phyloP scores from a whole-genome alignment of 2,888 invertebrate genomes.

The Agrotis ipsilon region DNA sequence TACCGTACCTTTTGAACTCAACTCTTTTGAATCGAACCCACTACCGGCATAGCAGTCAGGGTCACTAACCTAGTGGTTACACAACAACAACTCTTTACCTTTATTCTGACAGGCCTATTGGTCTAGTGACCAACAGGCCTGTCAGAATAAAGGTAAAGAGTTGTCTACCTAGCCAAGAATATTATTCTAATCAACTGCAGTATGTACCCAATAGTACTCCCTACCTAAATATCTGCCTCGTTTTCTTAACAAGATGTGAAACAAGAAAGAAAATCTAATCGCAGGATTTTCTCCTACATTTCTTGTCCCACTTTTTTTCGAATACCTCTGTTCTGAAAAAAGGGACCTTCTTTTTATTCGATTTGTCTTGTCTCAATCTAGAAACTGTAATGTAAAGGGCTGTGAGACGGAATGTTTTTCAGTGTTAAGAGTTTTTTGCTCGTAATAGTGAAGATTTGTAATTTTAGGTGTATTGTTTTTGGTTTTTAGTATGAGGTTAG shows the following conservation, averaged over 20 bases:
- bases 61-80: no score
- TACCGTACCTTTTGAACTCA: background rate
- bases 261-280: constrained; percentile 54
- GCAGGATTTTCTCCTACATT: constrained; percentile 51
- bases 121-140: no score
- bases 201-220: constrained; percentile 20
- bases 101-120: no score
- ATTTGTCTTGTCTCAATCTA: constrained; percentile 55
- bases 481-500: background rate
- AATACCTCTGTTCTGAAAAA: constrained; percentile 50
- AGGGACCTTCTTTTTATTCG: constrained; percentile 51
- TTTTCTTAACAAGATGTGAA: constrained; percentile 51
- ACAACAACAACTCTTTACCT: no score
- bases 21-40: no score
- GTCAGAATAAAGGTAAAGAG: no score
- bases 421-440: constrained; percentile 30
- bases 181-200: constrained; percentile 43
- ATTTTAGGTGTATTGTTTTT: background rate
- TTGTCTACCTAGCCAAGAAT: constrained; percentile 2
- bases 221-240: constrained; percentile 18
- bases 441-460: constrained; percentile 9
- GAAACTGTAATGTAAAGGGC: constrained; percentile 39
- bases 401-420: constrained; percentile 36
- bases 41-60: no score
- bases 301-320: constrained; percentile 47